A percentile compares a stretch with the other conserved stretches of the same genome.
Conservation (phyloP, 1,140 invertebrate genomes). For the Penaeus chinensis region DNA sequence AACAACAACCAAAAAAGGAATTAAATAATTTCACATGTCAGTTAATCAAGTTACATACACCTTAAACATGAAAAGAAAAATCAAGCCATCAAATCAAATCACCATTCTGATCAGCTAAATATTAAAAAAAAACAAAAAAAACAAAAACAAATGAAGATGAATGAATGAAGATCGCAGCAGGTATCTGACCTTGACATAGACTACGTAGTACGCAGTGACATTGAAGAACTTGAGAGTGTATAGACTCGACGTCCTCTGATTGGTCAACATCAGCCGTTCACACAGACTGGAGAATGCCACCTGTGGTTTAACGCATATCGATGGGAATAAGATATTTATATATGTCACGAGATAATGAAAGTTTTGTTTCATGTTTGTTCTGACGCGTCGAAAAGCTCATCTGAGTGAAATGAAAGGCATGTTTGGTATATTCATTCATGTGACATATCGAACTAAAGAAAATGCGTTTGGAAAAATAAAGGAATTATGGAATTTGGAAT, state of each 20-base stretch:
- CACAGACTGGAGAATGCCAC: conserved; percentile 79
- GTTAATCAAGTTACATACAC: too few species aligned
- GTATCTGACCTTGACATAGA: conserved; percentile 74
- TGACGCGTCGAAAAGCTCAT: too few species aligned
- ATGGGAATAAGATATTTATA: neutral
- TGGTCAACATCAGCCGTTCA: conserved; percentile 74
- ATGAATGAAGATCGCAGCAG: neutral
- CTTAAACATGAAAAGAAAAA: too few species aligned
- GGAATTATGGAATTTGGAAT: too few species aligned
- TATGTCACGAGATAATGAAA: neutral
- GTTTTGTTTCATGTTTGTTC: too few species aligned
- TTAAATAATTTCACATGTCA: too few species aligned
- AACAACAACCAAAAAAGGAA: too few species aligned
- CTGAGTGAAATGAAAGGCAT: too few species aligned
- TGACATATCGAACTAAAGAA: too few species aligned
- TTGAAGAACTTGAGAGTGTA: conserved; percentile 86
- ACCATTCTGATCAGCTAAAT: neutral
- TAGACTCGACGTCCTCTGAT: conserved; percentile 76
- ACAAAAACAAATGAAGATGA: neutral
- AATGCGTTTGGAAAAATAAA: too few species aligned
- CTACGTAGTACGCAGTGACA: conserved; percentile 80
- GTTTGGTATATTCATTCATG: too few species aligned
- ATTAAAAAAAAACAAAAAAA: conserved; percentile 9
- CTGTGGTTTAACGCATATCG: conserved; percentile 70
- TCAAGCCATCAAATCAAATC: too few species aligned